A percentile compares a stretch with the other conserved stretches of the same genome.
Evolutionary conservation across 1,140 invertebrate species (phyloP).

Genomic region (Philopotamus ludificatus): DNA sequence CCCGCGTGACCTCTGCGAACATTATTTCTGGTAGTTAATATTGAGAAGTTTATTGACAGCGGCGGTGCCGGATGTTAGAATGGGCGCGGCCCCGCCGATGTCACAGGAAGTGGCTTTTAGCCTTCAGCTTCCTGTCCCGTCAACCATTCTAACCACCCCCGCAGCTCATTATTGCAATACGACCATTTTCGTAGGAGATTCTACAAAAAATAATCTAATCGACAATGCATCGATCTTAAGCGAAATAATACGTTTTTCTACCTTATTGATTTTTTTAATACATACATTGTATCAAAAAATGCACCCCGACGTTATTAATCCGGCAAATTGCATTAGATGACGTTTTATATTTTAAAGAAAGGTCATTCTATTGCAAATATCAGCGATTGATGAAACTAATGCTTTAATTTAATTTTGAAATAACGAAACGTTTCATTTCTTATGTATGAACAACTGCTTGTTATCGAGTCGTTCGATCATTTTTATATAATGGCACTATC

Average conservation of each 20-base stretch:
- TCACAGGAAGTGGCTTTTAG: conserved; percentile 2
- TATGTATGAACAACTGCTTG: too few species aligned
- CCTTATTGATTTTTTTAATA: not conserved
- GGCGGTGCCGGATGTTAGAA: not conserved
- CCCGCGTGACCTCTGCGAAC: too few species aligned
- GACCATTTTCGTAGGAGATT: not conserved
- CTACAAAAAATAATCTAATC: not conserved
- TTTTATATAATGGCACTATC: too few species aligned
- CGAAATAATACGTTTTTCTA: too few species aligned
- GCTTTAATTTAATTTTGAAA: too few species aligned
- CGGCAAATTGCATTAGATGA: not conserved
- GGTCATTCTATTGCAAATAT: too few species aligned
- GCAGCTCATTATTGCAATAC: not conserved
- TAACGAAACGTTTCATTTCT: too few species aligned
- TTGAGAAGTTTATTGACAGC: not conserved
- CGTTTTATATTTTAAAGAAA: too few species aligned
- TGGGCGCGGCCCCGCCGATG: not conserved
- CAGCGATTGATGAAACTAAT: too few species aligned
- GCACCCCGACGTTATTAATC: not conserved
- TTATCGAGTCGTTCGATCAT: too few species aligned
- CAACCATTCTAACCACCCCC: not conserved
- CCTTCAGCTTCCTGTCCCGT: not conserved
- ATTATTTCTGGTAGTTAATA: too few species aligned
- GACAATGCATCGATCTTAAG: too few species aligned
- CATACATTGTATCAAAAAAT: not conserved